Evolutionary conservation across 1,140 invertebrate genomes (phyloP), one percentile per base, ranked within the genome.

Genomic region (Bombus terrestris): DNA sequence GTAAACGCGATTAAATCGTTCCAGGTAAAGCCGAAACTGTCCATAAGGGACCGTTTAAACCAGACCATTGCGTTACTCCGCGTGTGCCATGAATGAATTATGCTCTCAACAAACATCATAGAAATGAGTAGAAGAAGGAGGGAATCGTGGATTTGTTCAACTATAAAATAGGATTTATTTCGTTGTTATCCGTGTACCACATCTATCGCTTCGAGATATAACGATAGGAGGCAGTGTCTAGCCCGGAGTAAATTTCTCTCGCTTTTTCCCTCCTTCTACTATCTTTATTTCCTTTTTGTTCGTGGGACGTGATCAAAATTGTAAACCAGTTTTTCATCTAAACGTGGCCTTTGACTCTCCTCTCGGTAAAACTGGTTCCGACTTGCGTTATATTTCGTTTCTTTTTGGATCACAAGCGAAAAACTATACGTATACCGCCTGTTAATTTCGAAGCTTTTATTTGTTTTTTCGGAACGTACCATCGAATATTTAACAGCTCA

Each of bases 231-330:
- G 39, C n/a, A 62, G 18, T 43, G 59, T 81, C 79, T 59, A 72
- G 68, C 37, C 22, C 37, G 47, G 9, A n/a, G 28, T 81, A 47
- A 53, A 72, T 83, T 74, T 83, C 72, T 76, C 75, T 82, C 32
- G 75, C n/a, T 39, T 43, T 39, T 66, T 28, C 12, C 10, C 22
- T 9, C 72, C 32, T 73, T 71, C 35, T 64, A 62, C 18, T 39
- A 47, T 25, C 10, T 81, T 15, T 41, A 12, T 32, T 64, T 43
- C 22, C 22, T 53, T 39, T n/a, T 47, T 25, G 25, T 37, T 35
- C 37, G 35, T 10, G 28, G 25, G 47, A 84, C 82, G 82, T 84
- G 82, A 84, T 84, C 82, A 71, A 84, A 84, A 84, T 84, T 84
- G 37, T 84, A 84, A 84, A 78, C 75, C 37, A 76, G 43, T 39